These are phyloP conservation scores for Thecophora atra DNA, from an alignment of 2,888 invertebrate genomes.

Conservation along the genomic window DNA sequence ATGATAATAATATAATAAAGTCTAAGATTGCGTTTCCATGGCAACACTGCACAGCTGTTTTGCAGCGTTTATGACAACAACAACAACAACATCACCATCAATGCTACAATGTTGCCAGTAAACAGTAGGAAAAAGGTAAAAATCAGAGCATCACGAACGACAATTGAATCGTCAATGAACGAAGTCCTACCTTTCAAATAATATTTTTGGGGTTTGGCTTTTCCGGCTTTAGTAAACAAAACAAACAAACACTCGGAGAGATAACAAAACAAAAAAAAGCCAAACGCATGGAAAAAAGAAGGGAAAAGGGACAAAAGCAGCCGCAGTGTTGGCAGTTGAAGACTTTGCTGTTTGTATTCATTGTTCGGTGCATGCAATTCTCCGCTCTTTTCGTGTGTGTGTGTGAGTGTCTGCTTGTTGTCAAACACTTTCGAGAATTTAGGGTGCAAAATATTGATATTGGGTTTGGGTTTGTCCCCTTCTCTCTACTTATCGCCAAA, in stretches of 20 bases:
- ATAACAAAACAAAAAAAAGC: neutral
- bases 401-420: neutral
- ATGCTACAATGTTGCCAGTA: neutral
- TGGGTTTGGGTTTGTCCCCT: neutral
- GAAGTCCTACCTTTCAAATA: constrained; percentile 11
- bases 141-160: constrained; percentile 24
- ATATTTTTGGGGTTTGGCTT: constrained; percentile 33
- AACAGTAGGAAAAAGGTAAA: constrained; percentile 10
- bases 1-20: too few species aligned
- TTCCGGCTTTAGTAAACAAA: constrained; percentile 28
- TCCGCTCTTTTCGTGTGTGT: neutral
- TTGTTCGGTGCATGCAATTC: neutral
- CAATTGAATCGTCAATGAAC: constrained; percentile 30
- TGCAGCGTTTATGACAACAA: neutral
- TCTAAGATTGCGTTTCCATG: too few species aligned
- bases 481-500: neutral
- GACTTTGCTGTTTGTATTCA: neutral
- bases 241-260: constrained; percentile 22
- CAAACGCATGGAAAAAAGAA: neutral
- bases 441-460: constrained; percentile 17
- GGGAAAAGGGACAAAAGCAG: constrained; percentile 1
- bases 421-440: constrained; percentile 9
- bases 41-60: neutral
- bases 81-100: constrained; percentile 3
- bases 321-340: neutral